A percentile compares a stretch with the other conserved stretches of the same genome.
phyloP scores from a whole-genome alignment of 2,888 invertebrate species.

The Pammene aurita region DNA sequence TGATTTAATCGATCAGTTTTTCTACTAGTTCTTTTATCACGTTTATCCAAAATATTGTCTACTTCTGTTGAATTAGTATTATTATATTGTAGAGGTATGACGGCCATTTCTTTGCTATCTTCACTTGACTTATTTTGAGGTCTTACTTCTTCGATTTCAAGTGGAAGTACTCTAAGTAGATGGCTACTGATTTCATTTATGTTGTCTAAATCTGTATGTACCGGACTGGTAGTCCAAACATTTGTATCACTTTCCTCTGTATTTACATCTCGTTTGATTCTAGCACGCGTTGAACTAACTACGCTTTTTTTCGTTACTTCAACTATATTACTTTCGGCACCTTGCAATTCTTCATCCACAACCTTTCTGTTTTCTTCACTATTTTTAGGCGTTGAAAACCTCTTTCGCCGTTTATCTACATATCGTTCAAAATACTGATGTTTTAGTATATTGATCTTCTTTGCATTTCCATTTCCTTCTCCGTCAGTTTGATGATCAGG shows the following conservation, averaged over 20 bases:
- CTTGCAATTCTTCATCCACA: constrained; percentile 60
- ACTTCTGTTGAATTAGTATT: constrained; percentile 75
- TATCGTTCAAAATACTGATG: constrained; percentile 77
- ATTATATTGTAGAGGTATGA: constrained; percentile 68
- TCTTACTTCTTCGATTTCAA: constrained; percentile 50
- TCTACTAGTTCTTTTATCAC: constrained; percentile 78
- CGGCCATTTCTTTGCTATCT: constrained; percentile 61
- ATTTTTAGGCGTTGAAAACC: constrained; percentile 64
- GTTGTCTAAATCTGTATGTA: constrained; percentile 50
- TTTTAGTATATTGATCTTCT: constrained; percentile 71
- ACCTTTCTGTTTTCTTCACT: constrained; percentile 59
- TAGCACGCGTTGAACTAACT: constrained; percentile 51
- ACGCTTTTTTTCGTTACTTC: constrained; percentile 53
- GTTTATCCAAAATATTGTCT: constrained; percentile 67
- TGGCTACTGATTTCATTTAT: constrained; percentile 57
- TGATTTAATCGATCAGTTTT: constrained; percentile 79
- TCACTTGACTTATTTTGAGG: constrained; percentile 48
- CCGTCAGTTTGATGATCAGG: constrained; percentile 54
- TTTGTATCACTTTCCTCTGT: constrained; percentile 61
- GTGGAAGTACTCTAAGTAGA: constrained; percentile 70
- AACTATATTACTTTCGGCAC: constrained; percentile 53
- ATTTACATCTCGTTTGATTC: constrained; percentile 62
- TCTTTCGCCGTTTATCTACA: constrained; percentile 72
- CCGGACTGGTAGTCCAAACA: constrained; percentile 57
- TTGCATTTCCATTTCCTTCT: constrained; percentile 51